These are phyloP conservation scores for Halocaridina rubra DNA, from an alignment of 2,888 invertebrate genomes.

Conservation along the genomic window DNA sequence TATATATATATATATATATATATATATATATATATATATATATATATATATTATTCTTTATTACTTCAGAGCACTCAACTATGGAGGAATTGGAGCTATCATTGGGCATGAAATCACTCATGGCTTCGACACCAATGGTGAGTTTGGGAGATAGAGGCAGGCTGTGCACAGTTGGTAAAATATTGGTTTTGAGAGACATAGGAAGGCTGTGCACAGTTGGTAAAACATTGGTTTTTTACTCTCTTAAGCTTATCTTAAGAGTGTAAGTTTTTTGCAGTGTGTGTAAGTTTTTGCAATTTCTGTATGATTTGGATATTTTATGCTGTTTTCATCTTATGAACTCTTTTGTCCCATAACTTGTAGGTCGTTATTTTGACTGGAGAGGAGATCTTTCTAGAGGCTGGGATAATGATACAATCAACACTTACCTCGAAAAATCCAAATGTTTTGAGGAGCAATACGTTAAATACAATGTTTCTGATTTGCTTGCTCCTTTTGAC, in stretches of 20 bases:
- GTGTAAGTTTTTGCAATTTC: no score
- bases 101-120: slow-evolving; percentile 40
- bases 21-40: slow-evolving; percentile 1
- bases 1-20: slow-evolving; percentile 11
- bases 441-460: slow-evolving; percentile 27
- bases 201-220: not conserved
- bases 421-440: not conserved
- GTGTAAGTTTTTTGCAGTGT: no score
- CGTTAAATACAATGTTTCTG: not conserved
- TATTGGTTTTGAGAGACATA: no score
- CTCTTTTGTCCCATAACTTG: not conserved
- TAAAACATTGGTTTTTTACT: not conserved
- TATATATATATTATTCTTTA: not conserved
- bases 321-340: not conserved
- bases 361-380: slow-evolving; percentile 18
- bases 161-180: not conserved
- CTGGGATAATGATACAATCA: slow-evolving; percentile 18
- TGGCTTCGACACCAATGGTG: slow-evolving; percentile 35
- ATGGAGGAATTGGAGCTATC: slow-evolving; percentile 23
- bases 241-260: not conserved
- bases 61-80: slow-evolving; percentile 26
- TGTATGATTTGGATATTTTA: no score
- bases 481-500: not conserved
- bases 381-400: not conserved
- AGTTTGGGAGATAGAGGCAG: not conserved